A percentile compares a stretch with the other conserved stretches of the same genome.
phyloP scores from a whole-genome alignment of 2,113 vertebrate genomes.

The Phylloscopus trochiloides region DNA sequence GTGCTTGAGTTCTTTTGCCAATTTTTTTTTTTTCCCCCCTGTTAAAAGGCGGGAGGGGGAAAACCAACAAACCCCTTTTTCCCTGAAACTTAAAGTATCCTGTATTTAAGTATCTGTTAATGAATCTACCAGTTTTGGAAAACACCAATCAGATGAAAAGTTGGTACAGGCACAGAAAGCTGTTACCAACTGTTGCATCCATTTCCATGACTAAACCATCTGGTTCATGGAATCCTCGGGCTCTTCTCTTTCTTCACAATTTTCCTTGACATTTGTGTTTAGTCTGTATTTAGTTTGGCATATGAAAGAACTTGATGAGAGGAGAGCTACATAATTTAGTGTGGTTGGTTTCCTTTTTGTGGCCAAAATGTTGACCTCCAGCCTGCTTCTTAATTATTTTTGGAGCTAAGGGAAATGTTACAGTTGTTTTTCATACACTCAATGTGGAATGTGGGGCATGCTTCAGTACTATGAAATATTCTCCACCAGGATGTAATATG shows the following conservation, averaged over 20 bases:
- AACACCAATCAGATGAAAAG: background rate
- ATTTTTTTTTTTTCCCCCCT: background rate
- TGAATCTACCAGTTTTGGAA: background rate
- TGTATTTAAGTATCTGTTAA: background rate
- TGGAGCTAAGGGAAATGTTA: background rate
- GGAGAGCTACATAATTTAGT: background rate
- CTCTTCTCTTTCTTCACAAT: constrained; percentile 17
- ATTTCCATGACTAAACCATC: constrained; percentile 30
- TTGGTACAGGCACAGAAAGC: background rate
- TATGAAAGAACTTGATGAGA: background rate
- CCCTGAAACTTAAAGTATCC: background rate
- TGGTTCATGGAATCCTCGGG: background rate
- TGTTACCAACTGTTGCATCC: constrained; percentile 25
- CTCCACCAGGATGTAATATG: background rate
- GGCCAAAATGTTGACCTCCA: background rate
- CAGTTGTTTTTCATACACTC: background rate
- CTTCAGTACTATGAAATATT: background rate
- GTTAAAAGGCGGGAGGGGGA: background rate
- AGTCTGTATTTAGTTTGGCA: constrained; percentile 42
- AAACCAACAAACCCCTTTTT: background rate
- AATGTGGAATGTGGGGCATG: background rate
- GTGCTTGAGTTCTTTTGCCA: background rate
- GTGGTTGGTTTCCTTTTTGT: background rate
- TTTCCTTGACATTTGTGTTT: constrained; percentile 42
- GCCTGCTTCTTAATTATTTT: background rate